A percentile compares a stretch with the other conserved stretches of the same genome.
phyloP scores from a whole-genome alignment of 2,888 invertebrate genomes.

The Trachelus tabidus region DNA sequence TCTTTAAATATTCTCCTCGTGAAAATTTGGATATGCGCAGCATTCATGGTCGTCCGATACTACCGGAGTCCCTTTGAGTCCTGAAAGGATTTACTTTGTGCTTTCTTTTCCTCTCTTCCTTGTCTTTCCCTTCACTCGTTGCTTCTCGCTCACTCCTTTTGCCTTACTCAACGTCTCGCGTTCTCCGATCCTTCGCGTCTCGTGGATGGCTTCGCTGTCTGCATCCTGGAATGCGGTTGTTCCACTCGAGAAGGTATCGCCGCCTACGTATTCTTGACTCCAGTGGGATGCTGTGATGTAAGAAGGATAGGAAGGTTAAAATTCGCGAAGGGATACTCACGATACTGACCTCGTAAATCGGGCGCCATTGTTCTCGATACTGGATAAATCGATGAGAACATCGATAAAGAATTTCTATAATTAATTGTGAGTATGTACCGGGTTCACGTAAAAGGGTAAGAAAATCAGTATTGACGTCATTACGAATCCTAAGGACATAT shows the following conservation, averaged over 20 bases:
- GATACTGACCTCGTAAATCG: background rate
- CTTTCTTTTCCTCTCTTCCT: constrained; percentile 4
- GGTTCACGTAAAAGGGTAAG: background rate
- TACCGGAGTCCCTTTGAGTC: background rate
- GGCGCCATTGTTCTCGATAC: background rate
- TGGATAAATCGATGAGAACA: background rate
- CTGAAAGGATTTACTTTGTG: background rate
- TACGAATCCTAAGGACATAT: too few species aligned
- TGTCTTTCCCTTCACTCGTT: background rate
- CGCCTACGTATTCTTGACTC: constrained; percentile 25
- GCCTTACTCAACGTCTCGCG: background rate
- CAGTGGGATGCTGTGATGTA: constrained; percentile 25
- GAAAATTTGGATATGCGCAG: background rate
- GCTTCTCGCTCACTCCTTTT: constrained; percentile 8
- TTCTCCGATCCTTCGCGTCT: constrained; percentile 15
- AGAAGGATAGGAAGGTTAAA: constrained; percentile 16
- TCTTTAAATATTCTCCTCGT: background rate
- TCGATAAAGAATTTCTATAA: background rate
- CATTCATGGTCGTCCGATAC: background rate
- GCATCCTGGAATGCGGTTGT: constrained; percentile 50
- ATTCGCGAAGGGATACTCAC: background rate
- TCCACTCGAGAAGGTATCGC: constrained; percentile 40
- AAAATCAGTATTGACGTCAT: background rate
- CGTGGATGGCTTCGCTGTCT: constrained; percentile 31
- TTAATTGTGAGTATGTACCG: background rate